Evolutionary conservation across 1,140 invertebrate species (phyloP).

Genomic region (Drosophila tropicalis): DNA sequence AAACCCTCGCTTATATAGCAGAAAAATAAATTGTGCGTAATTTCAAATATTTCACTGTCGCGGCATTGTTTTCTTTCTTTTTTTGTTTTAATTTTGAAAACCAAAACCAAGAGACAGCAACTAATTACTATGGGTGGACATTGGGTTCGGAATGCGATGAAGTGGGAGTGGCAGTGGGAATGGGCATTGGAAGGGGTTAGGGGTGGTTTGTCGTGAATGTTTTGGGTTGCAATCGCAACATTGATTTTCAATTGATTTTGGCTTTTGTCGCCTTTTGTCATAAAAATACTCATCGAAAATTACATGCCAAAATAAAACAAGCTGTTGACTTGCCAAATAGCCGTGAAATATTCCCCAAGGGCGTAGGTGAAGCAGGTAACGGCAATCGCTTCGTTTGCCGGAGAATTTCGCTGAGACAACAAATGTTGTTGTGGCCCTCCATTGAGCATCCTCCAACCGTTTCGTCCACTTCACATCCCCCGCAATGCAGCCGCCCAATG

Average conservation of each 20-base stretch:
- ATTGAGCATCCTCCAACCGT: not conserved
- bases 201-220: not conserved
- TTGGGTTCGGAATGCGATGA: conserved; percentile 2
- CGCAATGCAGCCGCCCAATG: conserved; percentile 24
- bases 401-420: conserved; percentile 74
- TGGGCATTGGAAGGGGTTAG: not conserved
- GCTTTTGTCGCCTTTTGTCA: conserved; percentile 63
- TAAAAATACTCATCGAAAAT: conserved; percentile 80
- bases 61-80: conserved; percentile 22
- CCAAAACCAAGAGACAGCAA: conserved; percentile 24
- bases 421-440: conserved; percentile 50
- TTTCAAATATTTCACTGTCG: conserved; percentile 45
- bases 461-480: not conserved
- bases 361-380: conserved; percentile 78
- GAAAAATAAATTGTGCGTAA: conserved; percentile 70
- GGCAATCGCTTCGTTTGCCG: conserved; percentile 71
- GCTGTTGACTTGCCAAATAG: conserved; percentile 82
- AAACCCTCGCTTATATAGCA: conserved; percentile 46
- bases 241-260: conserved; percentile 79
- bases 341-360: conserved; percentile 80
- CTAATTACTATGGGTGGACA: conserved; percentile 38
- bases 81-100: conserved; percentile 1
- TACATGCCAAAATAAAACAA: conserved; percentile 76
- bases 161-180: conserved; percentile 8
- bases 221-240: conserved; percentile 46